Evolutionary conservation across 2,113 vertebrate genomes (phyloP).

Genomic region (Macrotis lagotis): DNA sequence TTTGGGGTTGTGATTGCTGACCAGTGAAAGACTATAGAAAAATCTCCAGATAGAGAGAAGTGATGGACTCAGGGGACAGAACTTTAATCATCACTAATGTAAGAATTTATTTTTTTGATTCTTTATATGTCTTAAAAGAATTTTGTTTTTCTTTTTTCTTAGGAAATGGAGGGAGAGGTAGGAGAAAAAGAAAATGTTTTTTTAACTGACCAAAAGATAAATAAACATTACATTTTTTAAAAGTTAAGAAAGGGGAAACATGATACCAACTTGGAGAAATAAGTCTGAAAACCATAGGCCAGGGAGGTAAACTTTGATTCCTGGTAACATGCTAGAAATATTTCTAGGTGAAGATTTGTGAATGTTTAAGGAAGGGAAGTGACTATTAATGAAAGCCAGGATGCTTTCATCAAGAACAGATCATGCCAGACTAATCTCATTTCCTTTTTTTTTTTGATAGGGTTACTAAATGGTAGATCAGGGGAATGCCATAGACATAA

Average conservation of each 20-base stretch:
- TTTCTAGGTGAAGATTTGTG: neutral
- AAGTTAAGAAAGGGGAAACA: neutral
- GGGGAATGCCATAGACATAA: neutral
- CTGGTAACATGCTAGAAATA: neutral
- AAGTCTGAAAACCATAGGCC: neutral
- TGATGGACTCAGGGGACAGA: neutral
- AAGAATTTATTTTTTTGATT: neutral
- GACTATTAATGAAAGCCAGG: neutral
- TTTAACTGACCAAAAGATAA: neutral
- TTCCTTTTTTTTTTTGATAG: neutral
- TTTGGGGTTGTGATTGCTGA: neutral
- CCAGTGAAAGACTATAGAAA: neutral
- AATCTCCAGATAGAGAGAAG: neutral
- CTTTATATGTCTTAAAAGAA: neutral
- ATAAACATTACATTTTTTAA: neutral
- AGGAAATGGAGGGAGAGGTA: neutral
- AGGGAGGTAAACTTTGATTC: neutral
- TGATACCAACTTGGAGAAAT: neutral
- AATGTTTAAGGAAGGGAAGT: neutral
- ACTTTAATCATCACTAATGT: neutral
- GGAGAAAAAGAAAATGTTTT: neutral
- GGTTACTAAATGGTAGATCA: neutral
- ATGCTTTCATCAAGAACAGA: neutral
- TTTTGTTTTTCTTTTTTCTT: neutral
- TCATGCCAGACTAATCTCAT: neutral